Evolutionary conservation across 2,113 vertebrate species (phyloP), one percentile per base, ranked within the genome.

Genomic region (Desmodus rotundus): DNA sequence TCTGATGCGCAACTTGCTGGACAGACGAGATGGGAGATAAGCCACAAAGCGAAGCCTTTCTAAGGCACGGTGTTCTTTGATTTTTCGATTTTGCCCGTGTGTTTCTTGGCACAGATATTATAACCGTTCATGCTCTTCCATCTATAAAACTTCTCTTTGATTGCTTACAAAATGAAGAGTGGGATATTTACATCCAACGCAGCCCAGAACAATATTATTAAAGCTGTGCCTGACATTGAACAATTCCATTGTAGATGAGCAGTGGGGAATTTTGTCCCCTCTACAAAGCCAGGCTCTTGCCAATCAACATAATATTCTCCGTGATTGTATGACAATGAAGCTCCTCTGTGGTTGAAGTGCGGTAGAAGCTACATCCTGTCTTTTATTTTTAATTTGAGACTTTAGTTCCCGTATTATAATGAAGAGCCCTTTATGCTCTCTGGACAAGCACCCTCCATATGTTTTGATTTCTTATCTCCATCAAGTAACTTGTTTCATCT

Each of bases 121-220:
- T 81, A 95, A 97, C 96, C 73, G 43, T 97, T 98, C 95, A 91
- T 90, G 90, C 92, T 94, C 97, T 93, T 96, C 97, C 91, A 67
- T 95, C 96, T 96, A 88, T 84, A 97, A 96, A 98, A 95, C 93
- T 93, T 93, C 95, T 83, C 91, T 97, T 98, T 93, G 97, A 97
- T 87, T 97, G 97, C 97, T 97, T 93, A 96, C 89, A 96, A 98
- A 98, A 98, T 98, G 97, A 98, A 96, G 94, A 98, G 96, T 96
- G 82, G 90, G 95, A 94, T 98, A 98, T 98, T 99, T 98, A 98
- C 97, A 98, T 97, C 98, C 97, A 96, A 83, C 88, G 86, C 95
- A 28, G 41, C 96, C 50, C 90, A 88, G 97, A 96, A 98, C 95
- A 97, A 97, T 95, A 77, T 97, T 96, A 97, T 95, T 97, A 97